Evolutionary conservation across 2,888 invertebrate species (phyloP), one percentile per base, ranked within the genome.

Genomic region (Baccha elongata): DNA sequence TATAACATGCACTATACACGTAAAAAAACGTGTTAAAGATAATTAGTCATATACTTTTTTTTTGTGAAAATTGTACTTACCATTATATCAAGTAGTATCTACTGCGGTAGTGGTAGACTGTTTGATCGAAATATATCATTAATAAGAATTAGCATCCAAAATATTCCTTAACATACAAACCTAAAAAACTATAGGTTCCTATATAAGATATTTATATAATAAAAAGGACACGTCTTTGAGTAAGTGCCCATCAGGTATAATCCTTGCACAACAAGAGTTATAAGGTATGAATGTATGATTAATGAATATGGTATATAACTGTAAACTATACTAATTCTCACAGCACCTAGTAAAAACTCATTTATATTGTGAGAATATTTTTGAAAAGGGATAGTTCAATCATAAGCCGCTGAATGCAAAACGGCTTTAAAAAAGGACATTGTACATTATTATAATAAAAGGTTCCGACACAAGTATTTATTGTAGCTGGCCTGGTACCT

Each of bases 111-210:
- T n/a, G n/a, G n/a, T n/a, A n/a, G n/a, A n/a, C n/a, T n/a, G n/a
- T n/a, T n/a, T n/a, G 32, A 15, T 58, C 13, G 29, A n/a, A n/a
- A 19, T 6, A 58, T 46, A 53, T 68, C 79, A 79, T 79, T 79
- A 79, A 79, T 79, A 73, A 79, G 79, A 79, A 73, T 79, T 79
- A 73, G 40, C 50, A 52, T 60, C 58, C 19, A 76, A n/a, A 26
- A 53, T 35, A 29, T 64, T 23, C 35, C 23, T n/a, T 17, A 65
- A 52, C 44, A 73, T 60, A n/a, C 23, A 32, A 40, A 42, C 40
- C 13, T 29, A 53, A 23, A 29, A 73, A 62, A 40, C 8, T 32
- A 32, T 32, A n/a, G n/a, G n/a, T n/a, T n/a, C n/a, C n/a, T n/a
- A 7, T 8, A 32, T 37, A 73, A 53, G 44, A 29, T n/a, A n/a